A percentile compares a stretch with the other conserved stretches of the same genome.
These are phyloP conservation scores for Syrphus vitripennis DNA, from an alignment of 2,888 invertebrate species.

Conservation along the genomic window DNA sequence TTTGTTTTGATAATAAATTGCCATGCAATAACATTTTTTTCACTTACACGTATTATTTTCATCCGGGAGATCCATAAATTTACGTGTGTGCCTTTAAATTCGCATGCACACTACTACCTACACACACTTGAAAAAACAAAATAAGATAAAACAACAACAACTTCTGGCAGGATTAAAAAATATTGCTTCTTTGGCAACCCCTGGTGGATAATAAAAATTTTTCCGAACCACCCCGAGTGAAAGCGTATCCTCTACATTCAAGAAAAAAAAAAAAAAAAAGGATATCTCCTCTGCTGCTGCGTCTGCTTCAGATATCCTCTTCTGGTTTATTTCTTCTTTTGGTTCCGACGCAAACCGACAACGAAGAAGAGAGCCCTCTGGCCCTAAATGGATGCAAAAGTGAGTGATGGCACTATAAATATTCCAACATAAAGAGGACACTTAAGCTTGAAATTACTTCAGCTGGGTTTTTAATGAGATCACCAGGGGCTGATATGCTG, in stretches of 20 bases:
- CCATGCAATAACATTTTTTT: slow-evolving; percentile 70
- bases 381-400: slow-evolving; percentile 60
- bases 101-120: neutral
- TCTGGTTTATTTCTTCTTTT: neutral
- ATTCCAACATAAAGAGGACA: slow-evolving; percentile 72
- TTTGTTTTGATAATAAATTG: slow-evolving; percentile 65
- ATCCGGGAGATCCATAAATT: slow-evolving; percentile 63
- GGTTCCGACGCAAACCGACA: slow-evolving; percentile 11
- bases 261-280: too few relatives aligned
- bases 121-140: neutral
- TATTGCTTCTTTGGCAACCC: slow-evolving; percentile 68
- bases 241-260: slow-evolving; percentile 42
- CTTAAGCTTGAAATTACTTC: slow-evolving; percentile 73
- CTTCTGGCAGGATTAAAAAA: slow-evolving; percentile 68
- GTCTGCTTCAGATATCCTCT: neutral
- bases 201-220: slow-evolving; percentile 69
- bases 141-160: slow-evolving; percentile 38
- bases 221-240: slow-evolving; percentile 54
- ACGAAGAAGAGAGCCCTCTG: neutral
- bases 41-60: slow-evolving; percentile 66
- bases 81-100: slow-evolving; percentile 60
- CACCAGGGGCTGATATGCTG: slow-evolving; percentile 68
- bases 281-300: slow-evolving; percentile 35
- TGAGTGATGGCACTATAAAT: slow-evolving; percentile 72
- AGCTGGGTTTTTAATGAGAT: slow-evolving; percentile 73